These are phyloP conservation scores for Astreopora myriophthalma DNA, from an alignment of 64 coral and sea anemone genomes.

Conservation along the genomic window DNA sequence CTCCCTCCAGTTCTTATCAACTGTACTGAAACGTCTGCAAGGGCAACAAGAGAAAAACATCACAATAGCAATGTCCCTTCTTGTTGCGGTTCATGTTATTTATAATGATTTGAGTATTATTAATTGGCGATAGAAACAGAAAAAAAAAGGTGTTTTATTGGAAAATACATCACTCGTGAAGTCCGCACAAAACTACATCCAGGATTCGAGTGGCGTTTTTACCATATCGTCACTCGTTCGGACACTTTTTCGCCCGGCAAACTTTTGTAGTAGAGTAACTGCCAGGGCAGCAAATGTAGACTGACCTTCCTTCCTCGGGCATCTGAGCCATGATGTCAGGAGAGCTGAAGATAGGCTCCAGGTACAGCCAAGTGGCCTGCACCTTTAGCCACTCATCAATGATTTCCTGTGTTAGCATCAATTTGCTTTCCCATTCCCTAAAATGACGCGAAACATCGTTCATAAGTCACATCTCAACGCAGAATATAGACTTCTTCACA, in stretches of 20 bases:
- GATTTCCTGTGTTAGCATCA: conserved; percentile 95
- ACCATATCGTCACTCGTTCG: too few species aligned
- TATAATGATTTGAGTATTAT: not conserved
- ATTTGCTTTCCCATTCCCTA: conserved; percentile 97
- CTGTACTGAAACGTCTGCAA: conserved; percentile 93
- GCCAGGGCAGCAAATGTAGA: not conserved
- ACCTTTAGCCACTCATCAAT: conserved; percentile 99
- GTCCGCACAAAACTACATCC: too few species aligned
- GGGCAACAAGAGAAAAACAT: not conserved
- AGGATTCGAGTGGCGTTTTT: too few species aligned
- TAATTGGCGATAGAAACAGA: too few species aligned
- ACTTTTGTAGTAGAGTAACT: not conserved
- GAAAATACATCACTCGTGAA: too few species aligned
- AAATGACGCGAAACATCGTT: not conserved
- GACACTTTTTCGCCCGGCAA: too few species aligned
- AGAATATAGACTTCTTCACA: not conserved
- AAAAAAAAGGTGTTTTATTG: too few species aligned
- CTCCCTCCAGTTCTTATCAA: conserved; percentile 98
- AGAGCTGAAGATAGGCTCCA: conserved; percentile 97
- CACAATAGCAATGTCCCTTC: not conserved
- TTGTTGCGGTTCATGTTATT: not conserved
- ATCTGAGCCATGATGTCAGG: conserved; percentile 99
- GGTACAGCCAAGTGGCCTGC: conserved; percentile 96
- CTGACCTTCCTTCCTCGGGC: conserved; percentile 98
- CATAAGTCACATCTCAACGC: not conserved